Evolutionary conservation across 2,797 vertebrate genomes (phyloP), one percentile per base, ranked within the genome.

Genomic region (Ptychobarbus kaznakovi): DNA sequence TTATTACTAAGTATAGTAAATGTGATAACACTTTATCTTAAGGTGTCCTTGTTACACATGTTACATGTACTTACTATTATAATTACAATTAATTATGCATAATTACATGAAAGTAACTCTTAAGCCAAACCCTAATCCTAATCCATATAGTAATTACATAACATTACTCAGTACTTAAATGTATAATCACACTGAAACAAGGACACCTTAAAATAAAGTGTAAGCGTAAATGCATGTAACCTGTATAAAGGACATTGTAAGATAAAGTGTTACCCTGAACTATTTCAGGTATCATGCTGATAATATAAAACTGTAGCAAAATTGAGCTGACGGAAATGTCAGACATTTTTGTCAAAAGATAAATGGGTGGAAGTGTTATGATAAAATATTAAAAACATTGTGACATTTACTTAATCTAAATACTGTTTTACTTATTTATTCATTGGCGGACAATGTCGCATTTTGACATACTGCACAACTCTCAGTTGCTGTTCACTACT

Each of bases 401-500:
- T 83, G 72, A 40, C 72, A 75, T 75, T 65, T 65, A 65, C 58
- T 16, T 51, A 18, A 25, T 42, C 9, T 28, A 77, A 61, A 76
- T 38, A 3, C 1, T 6, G 10, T 78, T 69, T 69, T 69, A 40
- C 22, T 28, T 18, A 63, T 63, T 63, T 74, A 75, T 83, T 51
- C 28, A 65, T 66, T 74, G 8, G 6, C 20, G 65, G 81, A 65
- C 9, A 11, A 49, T 74, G 70, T 65, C 42, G 65, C 81, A 65
- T 65, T 25, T 65, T 46, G 69, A 73, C 25, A n/a, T 61, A 9
- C 40, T 42, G 40, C 9, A 22, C 58, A 66, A 65, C 72, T 75
- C 42, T 74, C 42, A 49, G 42, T 28, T 51, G 40, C 70, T 38
- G 70, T 83, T 51, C 25, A 65, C 56, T 10, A 65, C 56, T 6